Evolutionary conservation across 2,113 vertebrate genomes (phyloP).

Genomic region (Tor tambroides): DNA sequence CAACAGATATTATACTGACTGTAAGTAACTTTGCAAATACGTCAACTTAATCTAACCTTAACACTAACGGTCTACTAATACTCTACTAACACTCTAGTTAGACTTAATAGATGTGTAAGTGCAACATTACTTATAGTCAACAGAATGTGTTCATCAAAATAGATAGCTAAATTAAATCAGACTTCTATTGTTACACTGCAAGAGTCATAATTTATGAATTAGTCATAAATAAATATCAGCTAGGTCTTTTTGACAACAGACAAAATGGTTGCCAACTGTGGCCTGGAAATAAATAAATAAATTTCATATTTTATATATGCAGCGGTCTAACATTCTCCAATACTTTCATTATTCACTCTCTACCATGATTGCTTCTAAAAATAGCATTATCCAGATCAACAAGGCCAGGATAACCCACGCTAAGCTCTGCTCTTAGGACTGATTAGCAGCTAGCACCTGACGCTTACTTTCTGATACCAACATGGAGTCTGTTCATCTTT

Average conservation of each 20-base stretch:
- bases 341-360: not conserved
- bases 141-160: too few relatives aligned
- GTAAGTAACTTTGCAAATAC: too few relatives aligned
- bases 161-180: too few relatives aligned
- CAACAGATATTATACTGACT: too few relatives aligned
- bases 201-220: not conserved
- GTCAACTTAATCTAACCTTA: too few relatives aligned
- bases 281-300: not conserved
- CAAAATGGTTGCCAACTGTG: not conserved
- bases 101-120: too few relatives aligned
- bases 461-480: slow-evolving; percentile 30
- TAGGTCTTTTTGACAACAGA: not conserved
- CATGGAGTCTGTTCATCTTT: not conserved
- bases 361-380: slow-evolving; percentile 24
- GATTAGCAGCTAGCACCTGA: slow-evolving; percentile 44
- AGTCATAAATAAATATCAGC: not conserved
- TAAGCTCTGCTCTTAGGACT: slow-evolving; percentile 31
- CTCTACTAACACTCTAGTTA: too few relatives aligned
- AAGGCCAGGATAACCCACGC: slow-evolving; percentile 10
- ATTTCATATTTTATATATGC: not conserved
- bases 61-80: too few relatives aligned
- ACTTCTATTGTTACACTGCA: not conserved
- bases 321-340: not conserved
- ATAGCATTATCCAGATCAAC: slow-evolving; percentile 13
- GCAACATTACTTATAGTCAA: too few relatives aligned